Evolutionary conservation across 2,888 invertebrate genomes (phyloP), one percentile per base, ranked within the genome.

Genomic region (Unio pictorum): DNA sequence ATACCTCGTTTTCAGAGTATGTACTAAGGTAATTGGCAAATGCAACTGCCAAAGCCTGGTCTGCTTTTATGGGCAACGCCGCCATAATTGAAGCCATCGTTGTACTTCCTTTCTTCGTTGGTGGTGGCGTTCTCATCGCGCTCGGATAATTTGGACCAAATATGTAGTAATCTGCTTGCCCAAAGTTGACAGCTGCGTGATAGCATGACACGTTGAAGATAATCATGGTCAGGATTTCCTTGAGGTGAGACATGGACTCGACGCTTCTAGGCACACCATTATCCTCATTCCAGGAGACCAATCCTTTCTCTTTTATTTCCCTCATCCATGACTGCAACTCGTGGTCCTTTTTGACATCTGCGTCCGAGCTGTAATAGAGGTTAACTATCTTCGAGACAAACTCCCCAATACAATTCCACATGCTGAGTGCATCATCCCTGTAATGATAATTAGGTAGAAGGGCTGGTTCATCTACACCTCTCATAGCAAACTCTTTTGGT

Each of bases 91-190:
- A 60, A 30, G 73, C 66, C 30, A 73, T 66, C 18, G 73, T 74
- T 58, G 69, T 64, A 34, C 55, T 57, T 28, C 71, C 77, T 71
- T 71, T 73, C 62, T 68, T 62, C 7, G 69, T 75, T 60, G 77
- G 77, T 57, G 77, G 77, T 18, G 74, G 64, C 56, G 58, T 61
- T 30, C 77, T 61, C 61, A 77, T 57, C 3, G 68, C 73, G 55
- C 74, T 69, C 54, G 77, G 77, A 64, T 77, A 75, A 58, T 73
- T 77, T 55, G 77, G 77, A 57, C 74, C 77, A 56, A 75, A 77
- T 58, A 65, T 68, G 58, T 71, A 74, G 65, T 77, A 77, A 68
- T 77, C 77, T 59, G 67, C 56, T 64, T 77, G 77, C 6, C 73
- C 66, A 65, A 75, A 77, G 66, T 77, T 77, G 62, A 77, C 54